Base-by-base conservation (phyloP, 2,797 vertebrate species). In the Xiphorhynchus erythropygius region DNA sequence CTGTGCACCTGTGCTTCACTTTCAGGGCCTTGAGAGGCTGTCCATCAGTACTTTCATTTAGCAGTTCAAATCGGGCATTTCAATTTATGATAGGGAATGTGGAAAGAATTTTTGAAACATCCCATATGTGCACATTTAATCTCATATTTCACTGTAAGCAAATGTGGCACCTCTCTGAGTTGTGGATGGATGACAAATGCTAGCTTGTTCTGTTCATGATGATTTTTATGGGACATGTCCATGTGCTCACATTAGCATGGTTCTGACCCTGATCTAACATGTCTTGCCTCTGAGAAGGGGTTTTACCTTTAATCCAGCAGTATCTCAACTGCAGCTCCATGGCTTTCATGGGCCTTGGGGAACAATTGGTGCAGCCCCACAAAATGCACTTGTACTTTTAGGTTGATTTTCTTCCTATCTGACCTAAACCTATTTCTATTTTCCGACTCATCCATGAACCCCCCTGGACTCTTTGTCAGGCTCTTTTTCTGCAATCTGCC, bases 281-380 rank as follows among this genome's bases (percentile, higher is more conserved):
- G 13, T 11, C 17, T 62, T 89, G 17, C 11, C n/a, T 83, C 10
- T 65, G 53, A 52, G 9, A 90, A 35, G 4, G 5, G 1, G 5
- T 92, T 91, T 85, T 85, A 12, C 19, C 28, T 82, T 79, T 77
- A 90, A 60, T 59, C 21, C 41, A 52, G 17, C 32, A 67, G 12
- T 77, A 35, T 28, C 23, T 71, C 60, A 9, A 32, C 19, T 44
- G 30, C 0, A 0, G 28, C 30, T 90, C 30, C 0, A 0, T 32
- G 33, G 14, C 4, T 87, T 83, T 74, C 50, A 18, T 2, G 1
- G 64, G 13, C 11, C 8, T 77, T 67, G 70, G n/a, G 11, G 25
- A 76, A n/a, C 23, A 37, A 41, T 6, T 47, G 23, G 10, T 0
- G 0, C 16, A 87, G 47, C 11, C 6, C 5, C 25, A n/a, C 2